phyloP scores from a whole-genome alignment of 1,140 invertebrate genomes.

The Acyrthosiphon pisum region DNA sequence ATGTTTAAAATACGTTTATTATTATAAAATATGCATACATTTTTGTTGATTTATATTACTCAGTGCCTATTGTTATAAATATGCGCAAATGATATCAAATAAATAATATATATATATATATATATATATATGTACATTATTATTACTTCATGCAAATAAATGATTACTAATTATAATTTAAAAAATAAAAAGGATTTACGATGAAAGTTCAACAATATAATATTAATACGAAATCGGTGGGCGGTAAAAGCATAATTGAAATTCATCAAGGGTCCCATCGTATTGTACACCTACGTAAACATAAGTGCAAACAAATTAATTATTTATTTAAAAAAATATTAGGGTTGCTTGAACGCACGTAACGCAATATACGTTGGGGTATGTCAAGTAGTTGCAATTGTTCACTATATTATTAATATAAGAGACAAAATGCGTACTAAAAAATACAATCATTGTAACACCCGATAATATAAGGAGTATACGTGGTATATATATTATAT shows the following conservation, averaged over 20 bases:
- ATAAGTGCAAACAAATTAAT: not conserved
- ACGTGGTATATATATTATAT: not conserved
- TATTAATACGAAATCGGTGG: not conserved
- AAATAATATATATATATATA: too few relatives aligned
- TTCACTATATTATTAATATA: not conserved
- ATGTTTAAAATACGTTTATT: too few relatives aligned
- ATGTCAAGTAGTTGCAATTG: not conserved
- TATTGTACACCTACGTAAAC: not conserved
- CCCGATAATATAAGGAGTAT: not conserved
- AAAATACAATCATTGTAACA: not conserved
- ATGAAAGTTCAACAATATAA: not conserved
- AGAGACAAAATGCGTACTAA: not conserved
- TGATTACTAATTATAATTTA: not conserved
- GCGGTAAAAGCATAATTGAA: not conserved
- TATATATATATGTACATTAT: too few relatives aligned
- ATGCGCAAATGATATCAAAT: not conserved
- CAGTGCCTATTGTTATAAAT: not conserved
- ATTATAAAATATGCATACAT: not conserved
- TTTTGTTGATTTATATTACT: not conserved
- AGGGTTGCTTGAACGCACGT: not conserved
- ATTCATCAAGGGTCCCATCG: not conserved
- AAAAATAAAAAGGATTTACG: not conserved
- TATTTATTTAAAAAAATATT: not conserved
- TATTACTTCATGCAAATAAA: not conserved
- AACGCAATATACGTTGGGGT: not conserved